phyloP scores from a whole-genome alignment of 2,113 vertebrate genomes.

The Sinocyclocheilus maitianheensis region DNA sequence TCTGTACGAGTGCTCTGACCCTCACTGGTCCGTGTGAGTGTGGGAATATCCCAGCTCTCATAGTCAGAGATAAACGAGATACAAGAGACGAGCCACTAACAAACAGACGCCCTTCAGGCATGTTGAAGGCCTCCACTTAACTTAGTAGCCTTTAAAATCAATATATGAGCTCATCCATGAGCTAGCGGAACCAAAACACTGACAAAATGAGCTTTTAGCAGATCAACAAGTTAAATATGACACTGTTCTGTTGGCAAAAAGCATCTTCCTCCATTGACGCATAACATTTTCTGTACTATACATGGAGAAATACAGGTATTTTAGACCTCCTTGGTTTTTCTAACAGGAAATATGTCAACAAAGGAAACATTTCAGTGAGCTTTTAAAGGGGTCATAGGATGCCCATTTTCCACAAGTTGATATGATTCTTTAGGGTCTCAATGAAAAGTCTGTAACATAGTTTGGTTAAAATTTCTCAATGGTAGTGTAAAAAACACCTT shows the following conservation, averaged over 20 bases:
- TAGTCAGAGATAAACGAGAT: neutral
- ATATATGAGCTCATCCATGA: too few relatives aligned
- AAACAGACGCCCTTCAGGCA: neutral
- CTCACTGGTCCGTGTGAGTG: neutral
- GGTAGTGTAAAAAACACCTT: too few relatives aligned
- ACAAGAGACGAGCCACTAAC: neutral
- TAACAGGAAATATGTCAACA: neutral
- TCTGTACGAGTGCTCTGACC: neutral
- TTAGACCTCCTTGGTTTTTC: neutral
- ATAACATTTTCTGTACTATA: neutral
- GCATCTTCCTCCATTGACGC: neutral
- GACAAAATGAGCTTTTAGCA: neutral
- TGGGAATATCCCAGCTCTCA: slow-evolving; percentile 21
- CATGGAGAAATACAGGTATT: neutral
- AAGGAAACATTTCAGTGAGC: neutral
- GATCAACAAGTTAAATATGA: neutral
- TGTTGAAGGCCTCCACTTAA: neutral
- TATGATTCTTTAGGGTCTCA: too few relatives aligned
- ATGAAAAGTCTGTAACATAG: too few relatives aligned
- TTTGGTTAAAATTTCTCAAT: too few relatives aligned
- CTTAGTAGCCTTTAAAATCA: neutral
- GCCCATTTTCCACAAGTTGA: too few relatives aligned
- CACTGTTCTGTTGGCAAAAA: neutral
- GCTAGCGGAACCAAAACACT: neutral
- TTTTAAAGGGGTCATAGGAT: neutral